Percentiles rank a stretch among this genome's conserved stretches.
These are phyloP conservation scores for Carettochelys insculpta DNA, from an alignment of 2,113 vertebrate species.

Conservation along the genomic window DNA sequence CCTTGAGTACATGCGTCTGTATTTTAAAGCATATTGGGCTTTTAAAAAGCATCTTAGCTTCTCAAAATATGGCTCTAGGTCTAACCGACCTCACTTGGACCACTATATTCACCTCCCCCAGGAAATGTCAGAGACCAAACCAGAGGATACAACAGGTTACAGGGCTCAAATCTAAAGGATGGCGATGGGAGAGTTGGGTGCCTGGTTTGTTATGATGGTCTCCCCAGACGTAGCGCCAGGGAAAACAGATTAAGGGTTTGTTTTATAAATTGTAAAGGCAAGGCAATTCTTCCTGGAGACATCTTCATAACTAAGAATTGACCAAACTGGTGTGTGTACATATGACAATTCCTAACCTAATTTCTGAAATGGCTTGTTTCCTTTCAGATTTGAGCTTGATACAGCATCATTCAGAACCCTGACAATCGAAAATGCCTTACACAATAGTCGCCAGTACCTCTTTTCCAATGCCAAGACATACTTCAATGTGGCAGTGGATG, in stretches of 20 bases:
- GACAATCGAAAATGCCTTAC: constrained; percentile 83
- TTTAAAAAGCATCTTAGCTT: background rate
- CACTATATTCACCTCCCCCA: background rate
- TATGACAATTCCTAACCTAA: background rate
- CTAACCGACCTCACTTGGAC: background rate
- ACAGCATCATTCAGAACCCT: constrained; percentile 75
- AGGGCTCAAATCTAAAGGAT: background rate
- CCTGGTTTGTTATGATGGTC: background rate
- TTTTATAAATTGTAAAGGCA: background rate
- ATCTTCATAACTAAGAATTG: background rate
- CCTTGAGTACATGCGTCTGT: background rate
- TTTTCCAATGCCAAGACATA: constrained; percentile 95
- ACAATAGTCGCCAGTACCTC: constrained; percentile 89
- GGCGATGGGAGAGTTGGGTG: background rate
- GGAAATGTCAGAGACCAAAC: background rate
- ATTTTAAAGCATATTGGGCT: background rate
- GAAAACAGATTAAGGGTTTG: background rate
- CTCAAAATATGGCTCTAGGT: background rate
- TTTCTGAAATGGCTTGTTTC: background rate
- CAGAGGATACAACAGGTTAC: background rate
- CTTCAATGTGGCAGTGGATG: constrained; percentile 92
- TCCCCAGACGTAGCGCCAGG: background rate
- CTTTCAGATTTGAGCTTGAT: constrained; percentile 84
- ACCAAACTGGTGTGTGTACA: too few relatives aligned
- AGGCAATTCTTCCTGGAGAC: background rate